Conservation (phyloP, 2,797 vertebrate genomes). For the Typhlichthys subterraneus region DNA sequence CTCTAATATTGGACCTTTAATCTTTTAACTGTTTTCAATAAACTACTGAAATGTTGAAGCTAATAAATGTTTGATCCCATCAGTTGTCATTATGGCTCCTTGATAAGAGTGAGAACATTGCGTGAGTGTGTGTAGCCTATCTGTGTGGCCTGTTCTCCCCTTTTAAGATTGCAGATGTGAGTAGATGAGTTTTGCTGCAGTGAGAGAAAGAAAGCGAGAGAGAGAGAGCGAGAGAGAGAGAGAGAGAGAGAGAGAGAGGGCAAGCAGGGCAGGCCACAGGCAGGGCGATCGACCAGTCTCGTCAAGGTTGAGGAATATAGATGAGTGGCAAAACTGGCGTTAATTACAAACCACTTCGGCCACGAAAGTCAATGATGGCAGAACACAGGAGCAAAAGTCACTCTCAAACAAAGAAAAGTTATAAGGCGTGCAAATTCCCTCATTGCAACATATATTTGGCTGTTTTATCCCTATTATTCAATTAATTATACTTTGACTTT, state of each 20-base stretch:
- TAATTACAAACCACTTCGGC: conserved; percentile 80
- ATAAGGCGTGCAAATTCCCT: conserved; percentile 51
- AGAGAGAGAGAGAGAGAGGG: conserved; percentile 20
- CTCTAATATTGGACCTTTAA: too few relatives aligned
- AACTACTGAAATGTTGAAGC: too few relatives aligned
- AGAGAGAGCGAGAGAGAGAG: not conserved
- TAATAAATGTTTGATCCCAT: too few relatives aligned
- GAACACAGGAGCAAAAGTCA: conserved; percentile 57
- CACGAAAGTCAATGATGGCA: conserved; percentile 73
- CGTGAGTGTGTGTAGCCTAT: not conserved
- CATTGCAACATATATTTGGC: conserved; percentile 29
- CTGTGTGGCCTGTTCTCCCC: not conserved
- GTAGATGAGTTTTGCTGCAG: not conserved
- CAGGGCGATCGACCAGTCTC: conserved; percentile 69
- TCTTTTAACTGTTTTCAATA: too few relatives aligned
- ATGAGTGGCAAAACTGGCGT: conserved; percentile 76
- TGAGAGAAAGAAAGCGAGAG: not conserved
- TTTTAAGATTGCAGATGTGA: not conserved
- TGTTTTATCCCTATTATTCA: conserved; percentile 21
- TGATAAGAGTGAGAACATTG: too few relatives aligned
- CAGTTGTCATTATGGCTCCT: too few relatives aligned
- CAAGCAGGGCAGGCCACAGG: conserved; percentile 56
- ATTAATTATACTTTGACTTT: not conserved
- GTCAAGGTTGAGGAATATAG: conserved; percentile 74
- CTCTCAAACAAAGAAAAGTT: conserved; percentile 65